These are phyloP conservation scores for Lateolabrax maculatus DNA, from an alignment of 2,797 vertebrate genomes.

Conservation along the genomic window DNA sequence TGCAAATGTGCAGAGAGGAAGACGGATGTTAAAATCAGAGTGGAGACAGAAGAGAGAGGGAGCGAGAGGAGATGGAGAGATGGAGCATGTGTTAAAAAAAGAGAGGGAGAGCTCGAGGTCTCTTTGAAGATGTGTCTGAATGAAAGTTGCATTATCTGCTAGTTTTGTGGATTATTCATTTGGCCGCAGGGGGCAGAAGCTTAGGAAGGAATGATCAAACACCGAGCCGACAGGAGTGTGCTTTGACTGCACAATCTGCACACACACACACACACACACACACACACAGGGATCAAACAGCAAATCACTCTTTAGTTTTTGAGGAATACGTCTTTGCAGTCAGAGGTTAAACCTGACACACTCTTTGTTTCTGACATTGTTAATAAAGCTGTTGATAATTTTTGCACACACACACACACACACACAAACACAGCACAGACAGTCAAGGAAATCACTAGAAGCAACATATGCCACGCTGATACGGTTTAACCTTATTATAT, in stretches of 20 bases:
- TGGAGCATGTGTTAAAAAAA: background rate
- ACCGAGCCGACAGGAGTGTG: conserved; percentile 31
- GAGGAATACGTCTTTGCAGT: conserved; percentile 6
- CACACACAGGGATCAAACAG: conserved; percentile 24
- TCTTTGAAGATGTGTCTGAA: conserved; percentile 73
- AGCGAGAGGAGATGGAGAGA: background rate
- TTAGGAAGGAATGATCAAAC: conserved; percentile 69
- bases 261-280: conserved; percentile 32
- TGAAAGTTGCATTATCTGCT: conserved; percentile 73
- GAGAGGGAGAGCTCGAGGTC: conserved; percentile 9
- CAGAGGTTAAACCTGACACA: conserved; percentile 10
- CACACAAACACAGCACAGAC: background rate
- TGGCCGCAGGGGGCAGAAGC: conserved; percentile 58
- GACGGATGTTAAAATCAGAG: background rate
- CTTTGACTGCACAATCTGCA: conserved; percentile 24
- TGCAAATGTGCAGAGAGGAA: background rate
- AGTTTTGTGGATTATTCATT: conserved; percentile 73
- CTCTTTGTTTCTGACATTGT: background rate
- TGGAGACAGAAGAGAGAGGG: background rate
- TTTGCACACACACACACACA: background rate
- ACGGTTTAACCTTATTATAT: conserved; percentile 44
- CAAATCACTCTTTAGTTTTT: conserved; percentile 13
- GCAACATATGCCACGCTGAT: conserved; percentile 50
- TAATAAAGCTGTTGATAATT: background rate
- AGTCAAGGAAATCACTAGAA: conserved; percentile 16